A percentile compares a stretch with the other conserved stretches of the same genome.
Conservation (phyloP, 2,113 vertebrate genomes). For the Syngnathus scovelli region DNA sequence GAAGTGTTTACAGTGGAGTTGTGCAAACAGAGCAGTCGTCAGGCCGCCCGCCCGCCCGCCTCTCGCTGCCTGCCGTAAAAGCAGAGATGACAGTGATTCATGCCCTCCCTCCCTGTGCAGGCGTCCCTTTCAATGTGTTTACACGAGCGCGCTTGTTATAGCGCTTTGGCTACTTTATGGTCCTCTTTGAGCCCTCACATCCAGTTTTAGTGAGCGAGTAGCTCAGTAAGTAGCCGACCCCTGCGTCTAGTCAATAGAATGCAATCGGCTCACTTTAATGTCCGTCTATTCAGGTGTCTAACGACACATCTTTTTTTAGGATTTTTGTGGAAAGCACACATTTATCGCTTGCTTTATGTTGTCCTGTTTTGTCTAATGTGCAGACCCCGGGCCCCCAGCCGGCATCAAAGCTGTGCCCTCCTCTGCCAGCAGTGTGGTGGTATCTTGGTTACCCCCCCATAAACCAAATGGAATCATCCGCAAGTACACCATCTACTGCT, state of each 20-base stretch:
- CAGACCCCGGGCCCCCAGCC: constrained; percentile 82
- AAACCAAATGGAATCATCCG: constrained; percentile 98
- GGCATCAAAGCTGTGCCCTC: constrained; percentile 96
- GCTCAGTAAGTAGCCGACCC: neutral
- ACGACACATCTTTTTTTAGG: neutral
- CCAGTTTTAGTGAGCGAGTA: neutral
- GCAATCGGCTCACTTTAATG: too few species aligned
- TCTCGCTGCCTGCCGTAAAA: constrained; percentile 20
- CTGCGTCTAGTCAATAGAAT: neutral
- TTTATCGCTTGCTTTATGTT: constrained; percentile 8
- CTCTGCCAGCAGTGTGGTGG: constrained; percentile 91
- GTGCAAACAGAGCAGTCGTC: constrained; percentile 47
- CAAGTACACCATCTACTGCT: constrained; percentile 99
- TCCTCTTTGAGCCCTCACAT: neutral
- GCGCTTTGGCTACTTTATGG: constrained; percentile 10
- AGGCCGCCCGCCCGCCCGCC: constrained; percentile 10
- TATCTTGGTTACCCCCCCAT: constrained; percentile 92
- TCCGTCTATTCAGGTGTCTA: neutral
- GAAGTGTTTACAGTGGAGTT: constrained; percentile 55
- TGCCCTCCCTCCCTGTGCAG: neutral
- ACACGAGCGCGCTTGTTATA: constrained; percentile 6
- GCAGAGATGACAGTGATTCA: constrained; percentile 4
- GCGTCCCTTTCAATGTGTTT: constrained; percentile 11
- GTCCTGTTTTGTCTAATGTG: constrained; percentile 15
- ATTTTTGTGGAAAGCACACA: neutral